These are phyloP conservation scores for Tachystola acroxantha DNA, from an alignment of 2,888 invertebrate species.

Conservation along the genomic window DNA sequence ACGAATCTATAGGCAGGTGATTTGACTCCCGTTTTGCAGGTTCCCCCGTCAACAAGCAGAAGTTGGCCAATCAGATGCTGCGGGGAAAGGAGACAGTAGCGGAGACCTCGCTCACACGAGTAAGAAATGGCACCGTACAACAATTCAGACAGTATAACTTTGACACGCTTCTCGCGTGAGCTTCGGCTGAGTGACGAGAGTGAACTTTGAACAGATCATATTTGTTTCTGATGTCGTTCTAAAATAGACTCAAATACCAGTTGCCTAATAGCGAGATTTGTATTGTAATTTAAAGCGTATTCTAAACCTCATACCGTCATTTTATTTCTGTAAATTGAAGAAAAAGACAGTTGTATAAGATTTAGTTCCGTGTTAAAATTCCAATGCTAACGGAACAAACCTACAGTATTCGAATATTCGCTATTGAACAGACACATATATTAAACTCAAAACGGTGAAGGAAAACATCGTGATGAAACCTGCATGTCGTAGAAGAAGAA, in stretches of 20 bases:
- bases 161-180: slow-evolving; percentile 51
- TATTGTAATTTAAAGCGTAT: no score
- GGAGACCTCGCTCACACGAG: slow-evolving; percentile 89
- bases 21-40: slow-evolving; percentile 74
- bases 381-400: no score
- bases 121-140: slow-evolving; percentile 73
- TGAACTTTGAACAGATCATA: slow-evolving; percentile 1
- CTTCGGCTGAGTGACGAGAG: slow-evolving; percentile 14
- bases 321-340: no score
- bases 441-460: no score
- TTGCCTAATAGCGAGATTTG: no score
- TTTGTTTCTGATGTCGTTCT: background rate
- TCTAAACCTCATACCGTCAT: no score
- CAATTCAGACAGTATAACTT: slow-evolving; percentile 55
- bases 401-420: no score
- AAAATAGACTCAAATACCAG: background rate
- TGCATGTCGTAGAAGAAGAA: no score
- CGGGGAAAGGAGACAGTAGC: slow-evolving; percentile 83
- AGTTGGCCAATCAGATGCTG: slow-evolving; percentile 86
- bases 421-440: no score
- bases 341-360: no score
- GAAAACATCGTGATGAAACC: no score
- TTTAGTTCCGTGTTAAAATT: no score
- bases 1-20: slow-evolving; percentile 40
- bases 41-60: slow-evolving; percentile 90